These are phyloP conservation scores for Drosophila austrosaltans DNA, from an alignment of 2,888 invertebrate genomes.

Conservation along the genomic window DNA sequence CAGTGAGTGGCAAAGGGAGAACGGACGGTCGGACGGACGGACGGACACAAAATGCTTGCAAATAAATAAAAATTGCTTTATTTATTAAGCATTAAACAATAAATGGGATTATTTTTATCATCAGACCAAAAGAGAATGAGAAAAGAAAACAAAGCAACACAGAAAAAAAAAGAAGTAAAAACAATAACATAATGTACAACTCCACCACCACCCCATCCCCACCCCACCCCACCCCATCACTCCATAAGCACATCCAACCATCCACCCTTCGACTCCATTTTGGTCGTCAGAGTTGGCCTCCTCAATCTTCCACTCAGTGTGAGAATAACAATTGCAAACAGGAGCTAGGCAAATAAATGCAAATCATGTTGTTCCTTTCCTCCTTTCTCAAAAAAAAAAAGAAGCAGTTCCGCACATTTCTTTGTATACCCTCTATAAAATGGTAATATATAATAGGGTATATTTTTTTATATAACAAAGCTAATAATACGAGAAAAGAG, in stretches of 20 bases:
- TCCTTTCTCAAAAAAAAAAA: constrained; percentile 6
- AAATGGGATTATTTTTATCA: constrained; percentile 76
- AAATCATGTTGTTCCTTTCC: constrained; percentile 60
- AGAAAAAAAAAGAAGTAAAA: constrained; percentile 20
- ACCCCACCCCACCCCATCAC: neutral
- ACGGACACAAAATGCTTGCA: constrained; percentile 47
- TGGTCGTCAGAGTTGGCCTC: neutral
- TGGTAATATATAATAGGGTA: neutral
- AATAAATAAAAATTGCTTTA: constrained; percentile 78
- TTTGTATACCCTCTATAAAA: neutral
- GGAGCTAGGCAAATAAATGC: constrained; percentile 65
- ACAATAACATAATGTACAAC: constrained; percentile 19
- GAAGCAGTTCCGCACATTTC: neutral
- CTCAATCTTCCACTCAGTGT: constrained; percentile 32
- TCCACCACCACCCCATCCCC: neutral
- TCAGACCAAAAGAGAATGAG: constrained; percentile 26
- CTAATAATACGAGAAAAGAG: too few species aligned
- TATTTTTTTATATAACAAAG: neutral
- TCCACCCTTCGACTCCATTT: neutral
- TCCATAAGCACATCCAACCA: too few species aligned
- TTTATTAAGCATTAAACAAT: constrained; percentile 79
- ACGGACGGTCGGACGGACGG: constrained; percentile 11
- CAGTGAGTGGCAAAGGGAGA: neutral
- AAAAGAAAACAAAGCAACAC: constrained; percentile 14
- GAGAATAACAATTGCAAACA: constrained; percentile 56